Evolutionary conservation across 2,113 vertebrate species (phyloP), one percentile per base, ranked within the genome.

Genomic region (Cebidichthys violaceus): DNA sequence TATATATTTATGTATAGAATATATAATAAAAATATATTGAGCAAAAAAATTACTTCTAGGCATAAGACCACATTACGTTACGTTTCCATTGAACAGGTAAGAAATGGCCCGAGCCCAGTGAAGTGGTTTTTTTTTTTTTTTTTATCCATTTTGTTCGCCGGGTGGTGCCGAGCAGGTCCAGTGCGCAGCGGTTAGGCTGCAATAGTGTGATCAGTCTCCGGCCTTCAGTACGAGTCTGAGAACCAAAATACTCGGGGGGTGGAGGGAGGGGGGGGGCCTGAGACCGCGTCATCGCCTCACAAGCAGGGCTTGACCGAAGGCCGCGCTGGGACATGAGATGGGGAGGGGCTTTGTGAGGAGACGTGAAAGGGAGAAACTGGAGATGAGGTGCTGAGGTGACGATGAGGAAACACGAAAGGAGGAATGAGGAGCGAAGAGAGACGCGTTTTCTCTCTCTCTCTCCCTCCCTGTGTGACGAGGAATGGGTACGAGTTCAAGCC

Each of bases 1-100:
- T 94, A 92, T 95, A 95, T 94, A 93, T 95, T 94, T 95, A 92
- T 95, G 94, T 95, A 95, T 95, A 96, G 94, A 93, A 94, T 93
- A 95, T 96, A 96, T 96, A 95, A 95, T 95, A 94, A 94, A 94
- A 95, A 95, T 94, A 95, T 92, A 94, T 88, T 92, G 92, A 94
- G 94, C 92, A 93, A 93, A 90, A 94, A 92, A 94, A 72, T 83
- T 84, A 90, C 93, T 92, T 95, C 94, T 93, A 94, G 92, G 96
- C 89, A 89, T 92, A 86, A 94, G 88, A 95, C 89, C 92, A 93
- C 90, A 39, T 85, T 93, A 94, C 93, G 91, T 90, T 90, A 95
- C 86, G 82, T 86, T 90, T 92, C 85, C 89, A 93, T 82, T 87
- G 83, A 95, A 91, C 89, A 87, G 91, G 92, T 90, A 86, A 84